phyloP scores from a whole-genome alignment of 2,888 invertebrate species.

The Cephus rjabovi region DNA sequence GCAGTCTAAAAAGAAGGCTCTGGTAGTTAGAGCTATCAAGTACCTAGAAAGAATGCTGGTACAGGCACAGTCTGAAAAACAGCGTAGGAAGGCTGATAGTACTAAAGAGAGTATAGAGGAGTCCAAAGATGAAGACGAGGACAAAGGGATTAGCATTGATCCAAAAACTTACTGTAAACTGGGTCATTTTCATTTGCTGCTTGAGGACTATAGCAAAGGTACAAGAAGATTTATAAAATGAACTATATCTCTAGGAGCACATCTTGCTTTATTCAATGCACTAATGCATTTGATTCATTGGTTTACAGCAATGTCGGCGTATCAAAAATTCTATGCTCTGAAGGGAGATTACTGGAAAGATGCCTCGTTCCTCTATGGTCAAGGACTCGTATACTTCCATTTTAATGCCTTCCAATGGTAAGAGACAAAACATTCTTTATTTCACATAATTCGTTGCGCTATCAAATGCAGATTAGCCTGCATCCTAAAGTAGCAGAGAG shows the following conservation, averaged over 20 bases:
- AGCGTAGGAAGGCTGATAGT: slow-evolving; percentile 61
- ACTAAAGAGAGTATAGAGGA: slow-evolving; percentile 53
- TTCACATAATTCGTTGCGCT: not conserved
- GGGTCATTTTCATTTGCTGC: slow-evolving; percentile 93
- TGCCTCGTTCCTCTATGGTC: slow-evolving; percentile 91
- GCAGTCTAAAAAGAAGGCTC: slow-evolving; percentile 82
- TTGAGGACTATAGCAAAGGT: slow-evolving; percentile 97
- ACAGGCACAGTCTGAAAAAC: slow-evolving; percentile 77
- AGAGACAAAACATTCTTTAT: slow-evolving; percentile 67
- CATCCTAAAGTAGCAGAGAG: slow-evolving; percentile 6
- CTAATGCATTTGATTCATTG: slow-evolving; percentile 29
- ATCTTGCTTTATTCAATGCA: not conserved
- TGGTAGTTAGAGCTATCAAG: slow-evolving; percentile 85
- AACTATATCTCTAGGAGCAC: not conserved
- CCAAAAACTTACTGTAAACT: slow-evolving; percentile 94
- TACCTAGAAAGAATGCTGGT: slow-evolving; percentile 88
- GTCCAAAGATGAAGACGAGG: slow-evolving; percentile 62
- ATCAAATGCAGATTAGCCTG: not conserved
- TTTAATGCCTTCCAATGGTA: slow-evolving; percentile 96
- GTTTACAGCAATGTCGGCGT: slow-evolving; percentile 92
- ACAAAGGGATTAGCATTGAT: slow-evolving; percentile 82
- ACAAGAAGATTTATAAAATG: slow-evolving; percentile 36
- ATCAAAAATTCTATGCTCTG: slow-evolving; percentile 89
- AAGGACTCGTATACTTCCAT: slow-evolving; percentile 96
- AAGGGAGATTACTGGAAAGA: slow-evolving; percentile 90